Conservation (phyloP, 2,888 invertebrate species). For the Eupithecia centaureata region DNA sequence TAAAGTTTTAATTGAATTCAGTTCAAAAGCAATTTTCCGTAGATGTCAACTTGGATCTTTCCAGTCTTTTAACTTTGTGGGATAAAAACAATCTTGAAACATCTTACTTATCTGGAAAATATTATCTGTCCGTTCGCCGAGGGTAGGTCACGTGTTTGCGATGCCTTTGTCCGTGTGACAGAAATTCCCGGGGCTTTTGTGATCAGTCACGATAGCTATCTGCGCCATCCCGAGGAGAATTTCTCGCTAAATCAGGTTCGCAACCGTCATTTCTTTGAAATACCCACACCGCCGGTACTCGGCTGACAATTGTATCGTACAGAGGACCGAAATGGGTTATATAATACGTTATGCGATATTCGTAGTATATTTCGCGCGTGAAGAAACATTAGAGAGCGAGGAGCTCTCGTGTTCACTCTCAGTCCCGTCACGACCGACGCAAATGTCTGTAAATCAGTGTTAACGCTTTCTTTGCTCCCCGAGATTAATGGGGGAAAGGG, state of each 20-base stretch:
- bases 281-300: constrained; percentile 38
- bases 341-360: constrained; percentile 28
- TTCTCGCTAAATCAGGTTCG: constrained; percentile 59
- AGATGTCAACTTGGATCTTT: constrained; percentile 60
- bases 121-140: constrained; percentile 32
- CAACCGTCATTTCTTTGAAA: constrained; percentile 49
- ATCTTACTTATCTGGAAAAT: constrained; percentile 35
- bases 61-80: constrained; percentile 41
- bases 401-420: constrained; percentile 45
- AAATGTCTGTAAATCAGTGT: constrained; percentile 74
- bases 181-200: constrained; percentile 55
- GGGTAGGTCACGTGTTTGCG: constrained; percentile 52
- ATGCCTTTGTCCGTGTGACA: constrained; percentile 60
- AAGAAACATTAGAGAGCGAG: constrained; percentile 39
- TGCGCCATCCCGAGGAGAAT: constrained; percentile 52
- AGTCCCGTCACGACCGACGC: constrained; percentile 58
- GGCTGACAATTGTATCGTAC: constrained; percentile 28
- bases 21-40: constrained; percentile 68
- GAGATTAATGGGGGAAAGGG: constrained; percentile 69
- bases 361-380: constrained; percentile 45
- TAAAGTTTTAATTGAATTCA: constrained; percentile 82
- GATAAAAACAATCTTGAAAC: constrained; percentile 30
- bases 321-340: constrained; percentile 23
- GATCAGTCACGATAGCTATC: constrained; percentile 62
- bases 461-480: constrained; percentile 71